These are phyloP conservation scores for Alcedo quadribrachys DNA, from an alignment of 2,797 vertebrate species.

Conservation along the genomic window DNA sequence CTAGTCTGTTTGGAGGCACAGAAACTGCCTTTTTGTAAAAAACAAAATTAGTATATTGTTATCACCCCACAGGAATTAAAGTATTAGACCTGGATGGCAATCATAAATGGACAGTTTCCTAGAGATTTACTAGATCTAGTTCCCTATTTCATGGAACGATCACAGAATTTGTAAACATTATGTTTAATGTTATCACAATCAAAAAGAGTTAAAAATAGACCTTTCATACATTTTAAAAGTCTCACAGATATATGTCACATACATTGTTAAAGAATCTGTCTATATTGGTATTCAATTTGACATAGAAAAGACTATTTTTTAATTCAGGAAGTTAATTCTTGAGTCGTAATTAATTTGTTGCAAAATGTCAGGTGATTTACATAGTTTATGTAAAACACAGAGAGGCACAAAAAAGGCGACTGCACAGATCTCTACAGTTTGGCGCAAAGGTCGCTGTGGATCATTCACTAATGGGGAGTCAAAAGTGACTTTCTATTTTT, in stretches of 20 bases:
- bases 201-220: background rate
- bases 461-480: background rate
- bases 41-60: rapidly evolving
- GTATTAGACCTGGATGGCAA: background rate
- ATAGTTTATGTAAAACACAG: background rate
- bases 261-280: background rate
- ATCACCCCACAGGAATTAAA: background rate
- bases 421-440: background rate
- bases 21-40: background rate
- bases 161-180: background rate
- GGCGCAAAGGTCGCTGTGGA: background rate
- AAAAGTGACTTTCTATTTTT: background rate
- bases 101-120: background rate
- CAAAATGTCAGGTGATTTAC: background rate
- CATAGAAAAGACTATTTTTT: background rate
- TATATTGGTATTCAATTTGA: background rate
- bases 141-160: background rate
- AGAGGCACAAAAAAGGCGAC: background rate
- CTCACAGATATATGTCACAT: background rate
- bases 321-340: background rate
- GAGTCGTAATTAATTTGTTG: background rate
- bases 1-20: background rate
- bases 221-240: background rate
- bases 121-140: background rate
- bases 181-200: background rate